These are phyloP conservation scores for Cepphus grylle DNA, from an alignment of 2,113 vertebrate species.

Conservation along the genomic window DNA sequence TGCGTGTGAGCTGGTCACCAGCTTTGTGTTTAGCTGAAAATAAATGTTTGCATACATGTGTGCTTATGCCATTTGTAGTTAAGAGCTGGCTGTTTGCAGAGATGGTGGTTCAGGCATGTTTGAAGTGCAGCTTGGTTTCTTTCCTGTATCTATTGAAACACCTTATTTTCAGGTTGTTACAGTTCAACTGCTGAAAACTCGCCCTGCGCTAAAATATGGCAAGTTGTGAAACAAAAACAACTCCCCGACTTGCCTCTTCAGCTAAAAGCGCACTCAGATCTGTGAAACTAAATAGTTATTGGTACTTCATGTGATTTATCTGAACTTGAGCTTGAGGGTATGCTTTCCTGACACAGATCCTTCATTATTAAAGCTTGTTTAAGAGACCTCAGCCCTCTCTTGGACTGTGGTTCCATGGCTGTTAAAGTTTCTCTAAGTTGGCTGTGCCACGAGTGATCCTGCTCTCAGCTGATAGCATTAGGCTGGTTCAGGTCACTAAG, in stretches of 20 bases:
- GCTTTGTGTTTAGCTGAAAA: neutral
- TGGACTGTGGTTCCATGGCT: neutral
- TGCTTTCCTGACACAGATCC: neutral
- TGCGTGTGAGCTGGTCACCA: neutral
- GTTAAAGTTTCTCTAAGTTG: neutral
- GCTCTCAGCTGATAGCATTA: neutral
- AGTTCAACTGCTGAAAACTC: neutral
- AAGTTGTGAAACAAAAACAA: neutral
- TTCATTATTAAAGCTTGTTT: neutral
- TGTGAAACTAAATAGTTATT: neutral
- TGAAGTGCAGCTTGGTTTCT: neutral
- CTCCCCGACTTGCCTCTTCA: neutral
- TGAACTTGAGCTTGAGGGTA: neutral
- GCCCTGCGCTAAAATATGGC: neutral
- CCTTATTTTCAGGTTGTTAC: neutral
- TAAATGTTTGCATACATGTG: neutral
- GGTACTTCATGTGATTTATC: neutral
- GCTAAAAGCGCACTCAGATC: neutral
- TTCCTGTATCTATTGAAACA: neutral
- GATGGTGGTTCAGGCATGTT: neutral
- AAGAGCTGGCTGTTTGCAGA: neutral
- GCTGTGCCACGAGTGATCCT: neutral
- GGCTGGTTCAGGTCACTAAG: neutral
- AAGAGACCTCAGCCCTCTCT: neutral
- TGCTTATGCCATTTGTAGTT: neutral